phyloP scores from a whole-genome alignment of 2,113 vertebrate species.

The Crotalus horridus region DNA sequence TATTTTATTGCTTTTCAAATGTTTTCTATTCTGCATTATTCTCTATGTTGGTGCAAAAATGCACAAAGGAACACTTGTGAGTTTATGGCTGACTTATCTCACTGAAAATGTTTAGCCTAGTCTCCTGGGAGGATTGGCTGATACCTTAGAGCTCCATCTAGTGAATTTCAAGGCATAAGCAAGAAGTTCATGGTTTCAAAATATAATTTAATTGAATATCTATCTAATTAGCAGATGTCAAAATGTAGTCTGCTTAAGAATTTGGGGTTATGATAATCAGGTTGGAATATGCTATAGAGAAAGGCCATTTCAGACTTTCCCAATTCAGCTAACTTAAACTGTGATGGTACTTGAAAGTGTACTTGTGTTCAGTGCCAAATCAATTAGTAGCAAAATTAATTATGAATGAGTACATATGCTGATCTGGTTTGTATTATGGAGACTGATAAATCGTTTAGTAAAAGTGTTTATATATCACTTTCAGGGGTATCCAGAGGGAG shows the following conservation, averaged over 20 bases:
- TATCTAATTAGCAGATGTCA: not conserved
- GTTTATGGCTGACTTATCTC: slow-evolving; percentile 4
- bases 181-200: not conserved
- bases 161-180: slow-evolving; percentile 10
- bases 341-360: not conserved
- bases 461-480: not conserved
- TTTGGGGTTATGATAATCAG: not conserved
- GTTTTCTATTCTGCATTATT: not conserved
- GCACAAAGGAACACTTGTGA: not conserved
- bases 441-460: not conserved
- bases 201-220: not conserved
- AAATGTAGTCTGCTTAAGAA: not conserved
- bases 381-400: not conserved
- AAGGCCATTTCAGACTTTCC: not conserved
- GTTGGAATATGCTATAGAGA: not conserved
- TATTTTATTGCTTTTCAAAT: not conserved
- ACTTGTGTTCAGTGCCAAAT: not conserved
- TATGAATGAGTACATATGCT: not conserved
- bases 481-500: not conserved
- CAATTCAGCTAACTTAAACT: not conserved
- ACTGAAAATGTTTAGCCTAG: not conserved
- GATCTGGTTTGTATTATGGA: not conserved
- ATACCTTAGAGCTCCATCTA: slow-evolving; percentile 65
- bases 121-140: slow-evolving; percentile 29
- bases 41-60: not conserved